Conservation (phyloP, 2,888 invertebrate species). For the Eulithis testata region DNA sequence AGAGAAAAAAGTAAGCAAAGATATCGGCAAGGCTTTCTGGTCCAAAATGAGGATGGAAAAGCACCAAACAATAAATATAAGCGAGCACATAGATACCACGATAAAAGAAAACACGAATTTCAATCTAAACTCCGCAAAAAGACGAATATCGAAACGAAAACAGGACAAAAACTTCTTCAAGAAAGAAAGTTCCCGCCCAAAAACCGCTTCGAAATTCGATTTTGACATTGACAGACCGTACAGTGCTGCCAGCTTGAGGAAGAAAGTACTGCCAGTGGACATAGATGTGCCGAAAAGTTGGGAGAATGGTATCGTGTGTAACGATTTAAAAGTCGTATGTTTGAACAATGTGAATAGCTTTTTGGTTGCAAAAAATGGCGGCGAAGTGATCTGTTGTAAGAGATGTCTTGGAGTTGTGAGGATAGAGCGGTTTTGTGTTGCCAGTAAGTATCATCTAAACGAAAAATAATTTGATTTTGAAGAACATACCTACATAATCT, state of each 20-base stretch:
- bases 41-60: constrained; percentile 70
- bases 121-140: constrained; percentile 70
- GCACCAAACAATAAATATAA: constrained; percentile 59
- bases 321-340: constrained; percentile 66
- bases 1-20: constrained; percentile 57
- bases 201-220: constrained; percentile 52
- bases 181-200: constrained; percentile 55
- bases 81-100: constrained; percentile 55
- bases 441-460: constrained; percentile 59
- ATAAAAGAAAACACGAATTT: constrained; percentile 48
- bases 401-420: constrained; percentile 58
- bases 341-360: constrained; percentile 57
- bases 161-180: constrained; percentile 53
- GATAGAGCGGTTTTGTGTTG: constrained; percentile 58
- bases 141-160: constrained; percentile 56
- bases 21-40: constrained; percentile 72
- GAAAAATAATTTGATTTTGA: too few species aligned
- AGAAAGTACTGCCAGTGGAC: constrained; percentile 53
- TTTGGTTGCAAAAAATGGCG: constrained; percentile 70
- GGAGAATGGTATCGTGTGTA: constrained; percentile 65
- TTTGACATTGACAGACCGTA: constrained; percentile 59
- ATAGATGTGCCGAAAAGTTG: constrained; percentile 54
- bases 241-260: constrained; percentile 62
- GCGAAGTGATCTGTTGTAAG: constrained; percentile 69
- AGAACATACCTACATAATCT: too few species aligned